Evolutionary conservation across 2,797 vertebrate genomes (phyloP).

Genomic region (Falco columbarius): DNA sequence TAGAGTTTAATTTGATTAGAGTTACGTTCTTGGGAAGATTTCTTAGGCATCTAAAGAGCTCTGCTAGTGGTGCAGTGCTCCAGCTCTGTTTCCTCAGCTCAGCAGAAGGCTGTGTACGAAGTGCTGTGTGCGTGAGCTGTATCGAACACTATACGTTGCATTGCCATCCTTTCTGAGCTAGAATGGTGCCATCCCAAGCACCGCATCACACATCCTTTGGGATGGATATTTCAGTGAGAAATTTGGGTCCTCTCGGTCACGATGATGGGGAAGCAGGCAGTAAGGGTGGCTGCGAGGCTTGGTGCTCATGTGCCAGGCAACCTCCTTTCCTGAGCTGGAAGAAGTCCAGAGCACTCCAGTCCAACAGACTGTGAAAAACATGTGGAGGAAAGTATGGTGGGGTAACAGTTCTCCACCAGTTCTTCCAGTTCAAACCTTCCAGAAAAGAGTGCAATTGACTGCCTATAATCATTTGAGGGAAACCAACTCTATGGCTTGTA

Average conservation of each 20-base stretch:
- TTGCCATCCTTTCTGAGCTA: neutral
- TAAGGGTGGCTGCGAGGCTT: neutral
- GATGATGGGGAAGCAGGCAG: neutral
- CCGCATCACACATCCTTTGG: neutral
- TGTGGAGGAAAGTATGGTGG: neutral
- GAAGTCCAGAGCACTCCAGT: neutral
- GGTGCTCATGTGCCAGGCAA: neutral
- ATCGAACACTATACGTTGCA: fast-evolving
- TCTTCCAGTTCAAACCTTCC: neutral
- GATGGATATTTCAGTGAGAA: neutral
- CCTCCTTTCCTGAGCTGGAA: neutral
- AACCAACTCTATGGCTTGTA: neutral
- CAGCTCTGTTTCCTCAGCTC: neutral
- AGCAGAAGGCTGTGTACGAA: fast-evolving
- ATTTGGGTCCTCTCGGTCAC: neutral
- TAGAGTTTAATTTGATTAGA: neutral
- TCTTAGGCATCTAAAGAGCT: neutral
- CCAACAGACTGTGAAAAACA: neutral
- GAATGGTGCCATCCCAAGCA: neutral
- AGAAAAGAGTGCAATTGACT: neutral
- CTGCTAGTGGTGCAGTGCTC: neutral
- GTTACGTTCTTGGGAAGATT: neutral
- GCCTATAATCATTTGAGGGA: neutral
- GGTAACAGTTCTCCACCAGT: neutral
- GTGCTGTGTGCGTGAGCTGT: neutral